Conservation (phyloP, 2,888 invertebrate genomes). For the Pseudoips prasinana region DNA sequence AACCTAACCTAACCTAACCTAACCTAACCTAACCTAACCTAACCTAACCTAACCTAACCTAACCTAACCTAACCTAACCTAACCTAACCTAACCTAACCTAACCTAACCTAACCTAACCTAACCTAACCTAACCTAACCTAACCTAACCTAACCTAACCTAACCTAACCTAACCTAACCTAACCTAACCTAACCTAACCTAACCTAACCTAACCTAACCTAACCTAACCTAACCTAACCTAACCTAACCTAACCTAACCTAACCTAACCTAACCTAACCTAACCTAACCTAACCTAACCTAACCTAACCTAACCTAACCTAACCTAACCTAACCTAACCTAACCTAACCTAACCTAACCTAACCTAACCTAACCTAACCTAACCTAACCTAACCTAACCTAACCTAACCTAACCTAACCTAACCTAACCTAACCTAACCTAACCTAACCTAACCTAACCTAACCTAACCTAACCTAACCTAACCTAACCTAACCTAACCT, state of each 20-base stretch:
- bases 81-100: slow-evolving; percentile 18
- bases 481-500: slow-evolving; percentile 13
- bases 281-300: slow-evolving; percentile 23
- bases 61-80: slow-evolving; percentile 21
- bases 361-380: slow-evolving; percentile 27
- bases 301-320: slow-evolving; percentile 24
- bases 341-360: slow-evolving; percentile 23
- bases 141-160: slow-evolving; percentile 18
- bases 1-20: slow-evolving; percentile 24
- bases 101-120: slow-evolving; percentile 19
- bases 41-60: slow-evolving; percentile 23
- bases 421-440: slow-evolving; percentile 28
- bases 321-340: slow-evolving; percentile 25
- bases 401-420: slow-evolving; percentile 29
- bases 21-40: slow-evolving; percentile 26
- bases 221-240: slow-evolving; percentile 17
- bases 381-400: slow-evolving; percentile 25
- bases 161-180: slow-evolving; percentile 12
- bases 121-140: slow-evolving; percentile 17
- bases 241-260: slow-evolving; percentile 24
- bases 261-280: slow-evolving; percentile 22
- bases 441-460: slow-evolving; percentile 26
- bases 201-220: slow-evolving; percentile 8
- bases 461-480: slow-evolving; percentile 14
- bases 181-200: slow-evolving; percentile 9